These are phyloP conservation scores for Nebria salina DNA, from an alignment of 2,888 invertebrate genomes.

Conservation along the genomic window DNA sequence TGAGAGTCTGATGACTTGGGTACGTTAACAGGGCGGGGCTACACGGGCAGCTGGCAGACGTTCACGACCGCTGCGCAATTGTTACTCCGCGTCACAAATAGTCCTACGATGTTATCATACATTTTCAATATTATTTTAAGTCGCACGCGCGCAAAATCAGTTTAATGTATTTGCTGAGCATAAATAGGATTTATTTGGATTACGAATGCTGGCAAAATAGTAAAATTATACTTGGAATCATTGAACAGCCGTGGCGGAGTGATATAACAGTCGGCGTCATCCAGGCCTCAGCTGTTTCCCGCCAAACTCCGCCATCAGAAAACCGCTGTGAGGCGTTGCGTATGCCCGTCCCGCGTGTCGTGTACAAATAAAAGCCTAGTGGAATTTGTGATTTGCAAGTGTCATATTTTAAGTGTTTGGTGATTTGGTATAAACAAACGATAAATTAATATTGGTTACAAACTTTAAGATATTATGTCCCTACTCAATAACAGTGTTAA, in stretches of 20 bases:
- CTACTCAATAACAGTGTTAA: conserved; percentile 63
- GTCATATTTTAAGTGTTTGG: conserved; percentile 50
- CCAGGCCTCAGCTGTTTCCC: conserved; percentile 75
- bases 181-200: not conserved
- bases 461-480: conserved; percentile 62
- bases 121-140: conserved; percentile 28
- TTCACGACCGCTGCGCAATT: conserved; percentile 60
- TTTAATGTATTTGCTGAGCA: not conserved
- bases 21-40: conserved; percentile 65
- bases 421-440: conserved; percentile 43
- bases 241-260: conserved; percentile 57
- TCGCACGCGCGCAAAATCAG: not conserved
- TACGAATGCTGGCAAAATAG: conserved; percentile 38
- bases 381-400: conserved; percentile 54
- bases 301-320: conserved; percentile 74
- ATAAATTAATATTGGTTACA: conserved; percentile 24
- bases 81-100: conserved; percentile 62
- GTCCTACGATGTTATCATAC: conserved; percentile 55
- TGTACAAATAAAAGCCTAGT: conserved; percentile 54
- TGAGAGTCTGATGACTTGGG: conserved; percentile 54
- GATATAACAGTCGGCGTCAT: conserved; percentile 62
- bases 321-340: conserved; percentile 68
- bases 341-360: conserved; percentile 63
- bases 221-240: conserved; percentile 27
- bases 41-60: conserved; percentile 69